A percentile compares a stretch with the other conserved stretches of the same genome.
These are phyloP conservation scores for Brienomyrus longianalis DNA, from an alignment of 2,113 vertebrate genomes.

Conservation along the genomic window DNA sequence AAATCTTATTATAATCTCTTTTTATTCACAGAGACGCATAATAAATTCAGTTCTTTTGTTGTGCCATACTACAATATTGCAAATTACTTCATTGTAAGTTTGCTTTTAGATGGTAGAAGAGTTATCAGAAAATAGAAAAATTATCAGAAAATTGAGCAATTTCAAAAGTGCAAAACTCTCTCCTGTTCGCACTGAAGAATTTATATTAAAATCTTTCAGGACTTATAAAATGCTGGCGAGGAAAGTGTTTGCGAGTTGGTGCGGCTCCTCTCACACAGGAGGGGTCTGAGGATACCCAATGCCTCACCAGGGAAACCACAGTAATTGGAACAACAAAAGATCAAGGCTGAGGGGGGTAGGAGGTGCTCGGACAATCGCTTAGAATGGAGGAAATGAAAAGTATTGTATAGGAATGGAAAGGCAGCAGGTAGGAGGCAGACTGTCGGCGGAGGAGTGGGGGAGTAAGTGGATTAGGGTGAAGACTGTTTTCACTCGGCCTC, in stretches of 20 bases:
- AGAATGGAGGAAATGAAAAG: conserved; percentile 20
- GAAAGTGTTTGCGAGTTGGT: neutral
- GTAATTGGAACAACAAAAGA: conserved; percentile 9
- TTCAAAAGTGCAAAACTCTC: neutral
- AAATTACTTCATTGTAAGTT: neutral
- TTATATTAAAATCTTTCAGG: neutral
- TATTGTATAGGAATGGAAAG: conserved; percentile 19
- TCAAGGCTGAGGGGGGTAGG: neutral
- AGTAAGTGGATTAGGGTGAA: conserved; percentile 12
- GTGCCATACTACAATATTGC: neutral
- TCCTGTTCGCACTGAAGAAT: neutral
- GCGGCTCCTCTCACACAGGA: neutral
- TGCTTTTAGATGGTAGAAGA: neutral
- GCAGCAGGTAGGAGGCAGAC: conserved; percentile 3
- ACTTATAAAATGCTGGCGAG: neutral
- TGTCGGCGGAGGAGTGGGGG: neutral
- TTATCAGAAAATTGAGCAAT: neutral
- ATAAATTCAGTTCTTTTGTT: neutral
- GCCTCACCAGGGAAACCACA: conserved; percentile 4
- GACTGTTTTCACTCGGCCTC: neutral
- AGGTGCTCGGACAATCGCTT: neutral
- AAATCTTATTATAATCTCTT: neutral
- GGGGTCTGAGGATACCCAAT: neutral
- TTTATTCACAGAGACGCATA: neutral
- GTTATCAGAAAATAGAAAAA: neutral